A percentile compares a stretch with the other conserved stretches of the same genome.
Conservation (phyloP, 2,113 vertebrate species). For the Catharus minimus region DNA sequence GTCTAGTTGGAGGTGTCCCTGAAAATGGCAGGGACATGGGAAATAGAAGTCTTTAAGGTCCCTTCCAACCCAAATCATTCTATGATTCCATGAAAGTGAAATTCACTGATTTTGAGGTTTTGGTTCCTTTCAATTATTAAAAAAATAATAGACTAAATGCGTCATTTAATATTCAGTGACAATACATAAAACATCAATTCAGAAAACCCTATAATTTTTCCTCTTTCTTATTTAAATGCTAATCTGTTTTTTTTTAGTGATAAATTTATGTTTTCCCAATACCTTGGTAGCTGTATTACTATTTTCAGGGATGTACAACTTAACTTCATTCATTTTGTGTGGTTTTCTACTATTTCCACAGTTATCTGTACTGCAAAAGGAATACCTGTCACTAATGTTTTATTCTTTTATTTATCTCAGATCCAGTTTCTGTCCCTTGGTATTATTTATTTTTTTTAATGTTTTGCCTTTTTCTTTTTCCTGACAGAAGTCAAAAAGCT, state of each 20-base stretch:
- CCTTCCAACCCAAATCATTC: background rate
- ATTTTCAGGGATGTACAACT: background rate
- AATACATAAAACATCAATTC: background rate
- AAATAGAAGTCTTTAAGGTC: background rate
- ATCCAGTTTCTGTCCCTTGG: background rate
- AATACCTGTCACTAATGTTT: background rate
- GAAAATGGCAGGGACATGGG: background rate
- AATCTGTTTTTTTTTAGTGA: background rate
- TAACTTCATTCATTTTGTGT: background rate
- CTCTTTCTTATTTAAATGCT: background rate
- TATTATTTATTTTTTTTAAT: background rate
- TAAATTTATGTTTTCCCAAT: background rate
- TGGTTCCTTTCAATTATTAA: background rate
- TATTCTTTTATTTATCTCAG: conserved; percentile 11
- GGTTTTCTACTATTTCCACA: background rate
- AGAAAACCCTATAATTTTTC: background rate
- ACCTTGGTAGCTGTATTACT: background rate
- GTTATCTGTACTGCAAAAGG: background rate
- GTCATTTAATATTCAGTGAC: fast-evolving
- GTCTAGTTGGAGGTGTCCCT: background rate
- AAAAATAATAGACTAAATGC: background rate
- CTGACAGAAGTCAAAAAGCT: background rate
- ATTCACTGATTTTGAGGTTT: background rate
- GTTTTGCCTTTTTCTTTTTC: background rate
- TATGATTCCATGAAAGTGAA: background rate